Evolutionary conservation across 2,888 invertebrate species (phyloP).

Genomic region (Sipha maydis): DNA sequence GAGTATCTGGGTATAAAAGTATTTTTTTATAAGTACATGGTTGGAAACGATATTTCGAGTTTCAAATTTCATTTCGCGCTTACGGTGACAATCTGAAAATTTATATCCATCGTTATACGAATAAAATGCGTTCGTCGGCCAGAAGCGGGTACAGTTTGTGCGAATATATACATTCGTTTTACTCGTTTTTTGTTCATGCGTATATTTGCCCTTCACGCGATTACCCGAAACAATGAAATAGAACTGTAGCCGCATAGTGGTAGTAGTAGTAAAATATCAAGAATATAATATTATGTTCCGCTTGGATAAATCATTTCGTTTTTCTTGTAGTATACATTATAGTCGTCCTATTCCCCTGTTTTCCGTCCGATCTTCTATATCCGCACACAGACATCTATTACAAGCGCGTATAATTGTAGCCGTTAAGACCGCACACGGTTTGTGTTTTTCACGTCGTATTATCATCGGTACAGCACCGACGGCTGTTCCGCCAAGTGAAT

Average conservation of each 20-base stretch:
- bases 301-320: conserved; percentile 17
- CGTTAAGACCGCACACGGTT: conserved; percentile 25
- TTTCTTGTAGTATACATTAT: not conserved
- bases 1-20: not conserved
- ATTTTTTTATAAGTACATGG: not conserved
- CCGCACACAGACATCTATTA: not conserved
- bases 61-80: conserved; percentile 33
- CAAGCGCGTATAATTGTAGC: not conserved
- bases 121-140: not conserved
- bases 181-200: not conserved
- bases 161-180: not conserved
- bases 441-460: not conserved
- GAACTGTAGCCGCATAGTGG: not conserved
- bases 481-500: not conserved
- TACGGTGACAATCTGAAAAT: conserved; percentile 22
- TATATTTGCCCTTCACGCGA: conserved; percentile 17
- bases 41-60: conserved; percentile 8
- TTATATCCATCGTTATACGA: not conserved
- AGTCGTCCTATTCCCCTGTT: not conserved
- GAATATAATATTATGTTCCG: conserved; percentile 18
- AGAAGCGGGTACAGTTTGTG: not conserved
- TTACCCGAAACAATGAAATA: conserved; percentile 40
- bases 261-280: not conserved
- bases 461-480: not conserved
- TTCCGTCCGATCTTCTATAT: not conserved